Conservation (phyloP, 2,113 vertebrate species). For the Ptychochromis oligacanthus region DNA sequence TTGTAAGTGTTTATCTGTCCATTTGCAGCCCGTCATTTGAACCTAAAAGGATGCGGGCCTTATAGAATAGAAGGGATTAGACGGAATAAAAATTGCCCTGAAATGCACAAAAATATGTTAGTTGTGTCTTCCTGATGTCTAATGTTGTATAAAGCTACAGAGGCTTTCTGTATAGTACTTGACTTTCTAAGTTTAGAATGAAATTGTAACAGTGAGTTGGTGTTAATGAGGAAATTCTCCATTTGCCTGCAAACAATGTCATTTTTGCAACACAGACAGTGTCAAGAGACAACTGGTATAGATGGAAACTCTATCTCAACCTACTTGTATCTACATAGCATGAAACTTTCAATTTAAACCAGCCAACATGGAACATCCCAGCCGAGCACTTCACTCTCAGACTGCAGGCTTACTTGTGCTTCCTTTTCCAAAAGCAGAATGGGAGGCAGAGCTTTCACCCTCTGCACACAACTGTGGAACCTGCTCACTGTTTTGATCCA, state of each 20-base stretch:
- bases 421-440: rapidly evolving
- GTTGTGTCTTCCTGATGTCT: background rate
- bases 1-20: slow-evolving; percentile 23
- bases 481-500: too few species aligned
- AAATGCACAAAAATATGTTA: background rate
- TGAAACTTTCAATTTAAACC: background rate
- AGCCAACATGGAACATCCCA: background rate
- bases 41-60: slow-evolving; percentile 1
- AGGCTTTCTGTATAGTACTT: background rate
- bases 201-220: background rate
- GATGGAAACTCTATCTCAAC: background rate
- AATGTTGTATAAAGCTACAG: background rate
- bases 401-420: background rate
- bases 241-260: background rate
- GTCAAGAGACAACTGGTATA: background rate
- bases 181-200: background rate
- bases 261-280: background rate
- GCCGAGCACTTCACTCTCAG: background rate
- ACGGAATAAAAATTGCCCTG: background rate
- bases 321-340: background rate
- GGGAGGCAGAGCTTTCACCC: background rate
- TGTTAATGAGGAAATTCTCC: background rate
- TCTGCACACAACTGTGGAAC: too few species aligned
- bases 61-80: background rate
- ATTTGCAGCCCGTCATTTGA: slow-evolving; percentile 20